These are phyloP conservation scores for Gymnoscopelus braueri DNA, from an alignment of 2,797 vertebrate species.

Conservation along the genomic window DNA sequence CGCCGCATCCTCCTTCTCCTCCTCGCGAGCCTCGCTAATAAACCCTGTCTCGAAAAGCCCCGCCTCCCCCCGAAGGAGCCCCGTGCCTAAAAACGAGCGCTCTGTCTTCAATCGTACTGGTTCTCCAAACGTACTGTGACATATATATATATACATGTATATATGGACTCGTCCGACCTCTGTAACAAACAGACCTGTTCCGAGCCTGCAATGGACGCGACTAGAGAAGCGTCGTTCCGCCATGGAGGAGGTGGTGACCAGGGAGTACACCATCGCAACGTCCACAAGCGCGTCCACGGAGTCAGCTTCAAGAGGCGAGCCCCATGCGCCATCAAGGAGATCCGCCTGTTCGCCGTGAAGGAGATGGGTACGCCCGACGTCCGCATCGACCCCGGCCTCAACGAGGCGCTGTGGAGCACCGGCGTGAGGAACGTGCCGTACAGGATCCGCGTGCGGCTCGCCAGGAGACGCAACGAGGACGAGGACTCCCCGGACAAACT, in stretches of 20 bases:
- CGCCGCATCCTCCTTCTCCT: too few relatives aligned
- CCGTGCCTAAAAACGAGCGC: too few relatives aligned
- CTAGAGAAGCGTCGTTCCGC: too few relatives aligned
- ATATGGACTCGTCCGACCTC: too few relatives aligned
- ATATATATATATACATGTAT: too few relatives aligned
- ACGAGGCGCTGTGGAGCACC: slow-evolving; percentile 99
- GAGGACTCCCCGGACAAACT: slow-evolving; percentile 99
- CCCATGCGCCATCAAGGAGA: slow-evolving; percentile 96
- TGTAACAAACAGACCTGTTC: too few relatives aligned
- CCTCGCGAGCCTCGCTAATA: too few relatives aligned
- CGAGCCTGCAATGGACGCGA: too few relatives aligned
- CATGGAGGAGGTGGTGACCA: slow-evolving; percentile 86
- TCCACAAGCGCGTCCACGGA: slow-evolving; percentile 98
- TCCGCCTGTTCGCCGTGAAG: slow-evolving; percentile 97
- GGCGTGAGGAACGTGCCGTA: slow-evolving; percentile 98
- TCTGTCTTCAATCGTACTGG: too few relatives aligned
- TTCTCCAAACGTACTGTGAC: too few relatives aligned
- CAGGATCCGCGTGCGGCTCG: slow-evolving; percentile 95
- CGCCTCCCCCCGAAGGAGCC: too few relatives aligned
- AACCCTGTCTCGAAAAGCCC: too few relatives aligned
- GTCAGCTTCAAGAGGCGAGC: slow-evolving; percentile 95
- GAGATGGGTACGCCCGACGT: slow-evolving; percentile 99
- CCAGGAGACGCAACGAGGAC: slow-evolving; percentile 97
- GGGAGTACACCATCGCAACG: slow-evolving; percentile 98
- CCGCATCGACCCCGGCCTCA: slow-evolving; percentile 96